Evolutionary conservation across 2,888 invertebrate species (phyloP), one percentile per base, ranked within the genome.

Genomic region (Brassicogethes aeneus): DNA sequence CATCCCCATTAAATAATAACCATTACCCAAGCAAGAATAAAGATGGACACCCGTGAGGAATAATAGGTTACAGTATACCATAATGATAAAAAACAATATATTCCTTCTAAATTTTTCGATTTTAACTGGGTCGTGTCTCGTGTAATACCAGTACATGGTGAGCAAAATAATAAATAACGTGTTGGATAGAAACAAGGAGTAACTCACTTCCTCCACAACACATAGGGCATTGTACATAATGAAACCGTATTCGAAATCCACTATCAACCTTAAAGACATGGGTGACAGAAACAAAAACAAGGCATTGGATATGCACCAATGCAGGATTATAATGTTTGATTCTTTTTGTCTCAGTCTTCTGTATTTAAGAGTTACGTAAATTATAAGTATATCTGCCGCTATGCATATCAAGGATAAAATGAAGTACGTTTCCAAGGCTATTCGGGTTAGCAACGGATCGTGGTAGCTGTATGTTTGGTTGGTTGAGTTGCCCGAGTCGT

Each of bases 111-210:
- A 32, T 32, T 32, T 32, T 10, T 10, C 32, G 3, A 32, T 10
- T 12, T 32, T 32, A 8, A 5, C 13, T 5, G 14, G 32, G 12
- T 37, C 8, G 37, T 37, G 15, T 7, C 17, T 7, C n/a, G 17
- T 23, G 23, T 16, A 13, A 14, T 37, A 37, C 37, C 37, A 37
- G 13, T 37, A 37, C 3, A 37, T 5, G 3, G 37, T 23, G 5
- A 37, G 15, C 7, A 23, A n/a, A 7, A 13, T 23, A 12, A 37
- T 23, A 8, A 37, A 23, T 8, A 37, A 14, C 10, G 23, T 5
- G 7, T 37, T 17, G 23, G 3, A n/a, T 37, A 17, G n/a, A 3
- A 37, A n/a, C n/a, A 15, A 17, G 3, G n/a, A 23, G 15, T 37
- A 17, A 10, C n/a, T 7, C 5, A 37, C n/a, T 8, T 37, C 37